Conservation (phyloP, 2,797 vertebrate genomes). For the Odontamblyopus rebecca region DNA sequence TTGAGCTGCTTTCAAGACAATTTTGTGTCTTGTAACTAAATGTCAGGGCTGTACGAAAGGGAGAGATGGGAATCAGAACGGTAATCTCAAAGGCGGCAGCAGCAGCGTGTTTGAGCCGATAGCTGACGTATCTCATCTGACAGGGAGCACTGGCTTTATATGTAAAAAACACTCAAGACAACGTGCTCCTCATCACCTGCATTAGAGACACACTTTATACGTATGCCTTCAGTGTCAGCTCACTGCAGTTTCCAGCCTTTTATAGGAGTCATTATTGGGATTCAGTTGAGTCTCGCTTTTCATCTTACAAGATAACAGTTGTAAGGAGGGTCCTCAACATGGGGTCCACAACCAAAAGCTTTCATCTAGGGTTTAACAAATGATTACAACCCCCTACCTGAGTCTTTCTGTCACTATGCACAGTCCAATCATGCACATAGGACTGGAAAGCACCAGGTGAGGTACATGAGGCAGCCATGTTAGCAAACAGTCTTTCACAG, state of each 20-base stretch:
- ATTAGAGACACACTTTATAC: slow-evolving; percentile 48
- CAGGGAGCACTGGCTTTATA: slow-evolving; percentile 36
- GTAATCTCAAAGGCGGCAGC: slow-evolving; percentile 66
- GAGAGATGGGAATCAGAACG: slow-evolving; percentile 64
- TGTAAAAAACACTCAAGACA: slow-evolving; percentile 48
- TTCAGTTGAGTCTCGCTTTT: slow-evolving; percentile 31
- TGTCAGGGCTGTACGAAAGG: slow-evolving; percentile 67
- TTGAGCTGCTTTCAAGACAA: slow-evolving; percentile 63
- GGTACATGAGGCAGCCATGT: background rate
- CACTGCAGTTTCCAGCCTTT: slow-evolving; percentile 29
- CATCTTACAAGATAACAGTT: slow-evolving; percentile 22
- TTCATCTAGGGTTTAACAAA: slow-evolving; percentile 23
- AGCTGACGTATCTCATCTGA: slow-evolving; percentile 54
- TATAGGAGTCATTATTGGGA: slow-evolving; percentile 26
- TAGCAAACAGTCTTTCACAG: background rate
- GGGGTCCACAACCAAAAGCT: slow-evolving; percentile 13
- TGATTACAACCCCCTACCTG: slow-evolving; percentile 13
- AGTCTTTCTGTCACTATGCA: slow-evolving; percentile 9
- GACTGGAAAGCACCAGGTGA: slow-evolving; percentile 11
- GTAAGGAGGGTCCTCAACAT: slow-evolving; percentile 21
- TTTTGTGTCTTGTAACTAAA: slow-evolving; percentile 71
- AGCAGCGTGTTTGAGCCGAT: slow-evolving; percentile 56
- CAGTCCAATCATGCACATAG: background rate
- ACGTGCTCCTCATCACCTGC: slow-evolving; percentile 40
- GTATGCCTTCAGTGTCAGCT: slow-evolving; percentile 47